phyloP scores from a whole-genome alignment of 1,140 invertebrate genomes.

The Bombus turneri region DNA sequence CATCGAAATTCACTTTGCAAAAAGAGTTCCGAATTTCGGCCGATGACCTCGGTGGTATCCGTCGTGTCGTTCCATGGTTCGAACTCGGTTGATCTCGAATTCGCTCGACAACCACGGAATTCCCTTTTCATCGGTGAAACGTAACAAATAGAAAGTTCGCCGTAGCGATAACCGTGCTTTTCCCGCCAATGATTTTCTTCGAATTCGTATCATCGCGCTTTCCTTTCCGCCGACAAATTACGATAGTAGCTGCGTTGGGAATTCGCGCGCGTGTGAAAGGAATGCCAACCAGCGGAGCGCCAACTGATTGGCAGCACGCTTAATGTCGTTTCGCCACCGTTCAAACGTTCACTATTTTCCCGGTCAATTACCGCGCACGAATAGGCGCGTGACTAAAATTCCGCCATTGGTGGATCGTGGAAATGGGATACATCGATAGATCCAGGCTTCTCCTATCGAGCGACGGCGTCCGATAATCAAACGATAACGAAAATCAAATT shows the following conservation, averaged over 20 bases:
- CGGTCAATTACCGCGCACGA: slow-evolving; percentile 18
- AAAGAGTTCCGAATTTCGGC: not conserved
- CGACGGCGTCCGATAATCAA: too few relatives aligned
- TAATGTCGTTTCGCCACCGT: slow-evolving; percentile 46
- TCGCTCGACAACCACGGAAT: not conserved
- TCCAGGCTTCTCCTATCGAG: too few relatives aligned
- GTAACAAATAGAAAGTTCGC: not conserved
- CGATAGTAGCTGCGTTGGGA: slow-evolving; percentile 8
- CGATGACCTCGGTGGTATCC: slow-evolving; percentile 16
- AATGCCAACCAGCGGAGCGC: not conserved
- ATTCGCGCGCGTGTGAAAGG: slow-evolving; percentile 21
- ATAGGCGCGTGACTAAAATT: slow-evolving; percentile 44
- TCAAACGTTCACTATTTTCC: slow-evolving; percentile 45
- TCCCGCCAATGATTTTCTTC: not conserved
- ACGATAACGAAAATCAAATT: not conserved
- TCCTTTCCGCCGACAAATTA: not conserved
- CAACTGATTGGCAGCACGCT: slow-evolving; percentile 15
- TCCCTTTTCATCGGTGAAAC: not conserved
- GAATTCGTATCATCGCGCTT: not conserved
- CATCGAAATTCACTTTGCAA: slow-evolving; percentile 12
- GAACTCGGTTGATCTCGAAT: slow-evolving; percentile 11
- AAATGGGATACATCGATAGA: too few relatives aligned
- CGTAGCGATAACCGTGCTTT: not conserved
- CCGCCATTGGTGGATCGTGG: not conserved
- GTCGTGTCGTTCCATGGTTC: not conserved